phyloP scores from a whole-genome alignment of 1,140 invertebrate genomes.

The Drosophila sp. region DNA sequence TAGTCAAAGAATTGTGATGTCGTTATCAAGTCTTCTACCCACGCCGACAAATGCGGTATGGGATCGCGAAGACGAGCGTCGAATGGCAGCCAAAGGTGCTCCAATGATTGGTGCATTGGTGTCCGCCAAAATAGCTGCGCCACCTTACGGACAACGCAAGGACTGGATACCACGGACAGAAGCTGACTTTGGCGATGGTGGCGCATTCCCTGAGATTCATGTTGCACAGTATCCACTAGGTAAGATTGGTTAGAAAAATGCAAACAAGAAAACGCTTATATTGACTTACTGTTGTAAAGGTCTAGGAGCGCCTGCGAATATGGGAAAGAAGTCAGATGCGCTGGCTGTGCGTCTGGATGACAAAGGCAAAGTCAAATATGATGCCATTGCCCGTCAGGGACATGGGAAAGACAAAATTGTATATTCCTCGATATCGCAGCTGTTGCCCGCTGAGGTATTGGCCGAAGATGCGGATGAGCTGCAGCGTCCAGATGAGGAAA shows the following conservation, averaged over 20 bases:
- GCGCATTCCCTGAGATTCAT: constrained; percentile 99
- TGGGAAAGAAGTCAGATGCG: constrained; percentile 90
- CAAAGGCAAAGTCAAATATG: constrained; percentile 98
- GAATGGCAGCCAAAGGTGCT: constrained; percentile 86
- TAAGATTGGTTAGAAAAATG: constrained; percentile 67
- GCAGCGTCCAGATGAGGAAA: constrained; percentile 94
- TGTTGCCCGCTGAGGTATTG: constrained; percentile 96
- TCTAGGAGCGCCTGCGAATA: constrained; percentile 91
- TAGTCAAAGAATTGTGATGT: constrained; percentile 56
- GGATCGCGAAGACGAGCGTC: constrained; percentile 94
- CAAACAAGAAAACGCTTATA: background rate
- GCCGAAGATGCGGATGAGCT: constrained; percentile 95
- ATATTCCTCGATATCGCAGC: constrained; percentile 97
- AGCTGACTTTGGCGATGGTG: constrained; percentile 97
- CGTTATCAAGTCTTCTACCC: constrained; percentile 89
- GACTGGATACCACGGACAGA: constrained; percentile 96
- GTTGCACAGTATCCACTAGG: constrained; percentile 98
- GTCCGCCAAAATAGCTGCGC: constrained; percentile 93
- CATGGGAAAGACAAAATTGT: constrained; percentile 99
- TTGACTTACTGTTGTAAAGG: constrained; percentile 80
- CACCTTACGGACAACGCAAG: constrained; percentile 97
- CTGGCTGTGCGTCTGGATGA: constrained; percentile 97
- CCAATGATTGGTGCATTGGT: constrained; percentile 89
- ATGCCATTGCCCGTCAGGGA: constrained; percentile 97
- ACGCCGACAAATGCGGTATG: constrained; percentile 93